Percentiles rank a stretch among this genome's conserved stretches.
Evolutionary conservation across 1,140 invertebrate genomes (phyloP).

Genomic region (Halictus rubicundus): DNA sequence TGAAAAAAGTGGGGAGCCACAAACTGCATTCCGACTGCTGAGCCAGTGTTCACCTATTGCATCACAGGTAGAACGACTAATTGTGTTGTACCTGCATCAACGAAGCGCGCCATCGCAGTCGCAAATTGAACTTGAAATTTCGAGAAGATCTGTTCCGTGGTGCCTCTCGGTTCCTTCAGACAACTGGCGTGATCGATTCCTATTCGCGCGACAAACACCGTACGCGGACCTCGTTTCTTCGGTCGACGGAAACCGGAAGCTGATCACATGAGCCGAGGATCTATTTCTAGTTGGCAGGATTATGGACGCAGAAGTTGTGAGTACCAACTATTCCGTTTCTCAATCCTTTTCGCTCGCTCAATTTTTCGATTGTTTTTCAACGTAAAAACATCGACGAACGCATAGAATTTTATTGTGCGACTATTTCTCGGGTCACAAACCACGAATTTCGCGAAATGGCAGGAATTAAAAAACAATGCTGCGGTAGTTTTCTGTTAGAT

Average conservation of each 20-base stretch:
- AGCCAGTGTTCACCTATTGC: conserved; percentile 47
- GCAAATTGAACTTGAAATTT: conserved; percentile 8
- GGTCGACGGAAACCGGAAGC: conserved; percentile 11
- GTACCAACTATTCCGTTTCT: conserved; percentile 28
- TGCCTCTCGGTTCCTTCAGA: neutral
- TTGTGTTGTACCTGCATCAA: conserved; percentile 71
- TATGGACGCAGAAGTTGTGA: conserved; percentile 73
- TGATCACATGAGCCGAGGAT: conserved; percentile 71
- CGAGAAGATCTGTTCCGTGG: too few relatives aligned
- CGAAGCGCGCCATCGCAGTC: conserved; percentile 9
- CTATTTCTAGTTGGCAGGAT: conserved; percentile 70
- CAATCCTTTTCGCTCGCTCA: neutral
- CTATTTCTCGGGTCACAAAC: too few relatives aligned
- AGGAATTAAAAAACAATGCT: too few relatives aligned
- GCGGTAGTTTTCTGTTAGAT: too few relatives aligned
- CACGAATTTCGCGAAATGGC: too few relatives aligned
- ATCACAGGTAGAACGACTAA: conserved; percentile 67
- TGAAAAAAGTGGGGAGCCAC: conserved; percentile 50
- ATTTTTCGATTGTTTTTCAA: too few relatives aligned
- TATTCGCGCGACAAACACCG: neutral
- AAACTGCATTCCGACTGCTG: conserved; percentile 34
- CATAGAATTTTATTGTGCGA: too few relatives aligned
- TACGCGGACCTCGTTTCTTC: conserved; percentile 7
- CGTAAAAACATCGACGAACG: too few relatives aligned
- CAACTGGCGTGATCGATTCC: neutral